Base-by-base conservation (phyloP, 2,113 vertebrate species). In the Cisticola juncidis region DNA sequence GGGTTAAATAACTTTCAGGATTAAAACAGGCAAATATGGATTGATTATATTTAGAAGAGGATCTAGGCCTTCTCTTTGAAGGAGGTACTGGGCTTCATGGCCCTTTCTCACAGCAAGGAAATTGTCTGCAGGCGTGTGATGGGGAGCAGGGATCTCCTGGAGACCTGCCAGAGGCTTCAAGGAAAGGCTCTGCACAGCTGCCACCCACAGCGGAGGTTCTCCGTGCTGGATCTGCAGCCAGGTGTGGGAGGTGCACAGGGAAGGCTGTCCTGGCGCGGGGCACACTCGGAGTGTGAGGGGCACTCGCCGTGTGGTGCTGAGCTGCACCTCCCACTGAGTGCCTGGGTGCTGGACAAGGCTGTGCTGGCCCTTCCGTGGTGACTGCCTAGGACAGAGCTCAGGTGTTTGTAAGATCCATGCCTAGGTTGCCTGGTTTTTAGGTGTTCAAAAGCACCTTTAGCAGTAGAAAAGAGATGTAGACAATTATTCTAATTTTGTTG, bases 151-250 rank as follows among this genome's bases (percentile, higher is more conserved):
- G 53, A 36, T 80, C 70, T 88, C 40, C 48, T 5, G 1, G 57
- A 74, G 80, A 31, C 6, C 0, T 51, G 60, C 42, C 57, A 28
- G 86, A 18, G 50, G 12, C 38, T 14, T 23, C 22, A 57, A 1
- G 62, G 74, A 45, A 36, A 65, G 31, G n/a, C 74, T 69, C 44
- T 48, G 81, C 62, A 5, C 74, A 19, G 70, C 36, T 90, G 58
- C 66, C 66, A 15, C 66, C 81, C 29, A 0, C 71, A 31, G 53
- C 12, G 64, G 87, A 25, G 0, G 0, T 48, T 87, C 31, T 51
- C 70, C 24, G 0, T 10, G 57, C 2, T 19, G 28, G 56, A 16
- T 31, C 16, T 0, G 0, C 2, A 14, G 68, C 66, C 4, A 1
- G 11, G 6, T 5, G 36, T 19, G 47, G 29, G 25, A 16, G 70